Evolutionary conservation across 53 echinoderm and acorn worm genomes (phyloP), one percentile per base, ranked within the genome.

Genomic region (Echinarachnius parma): DNA sequence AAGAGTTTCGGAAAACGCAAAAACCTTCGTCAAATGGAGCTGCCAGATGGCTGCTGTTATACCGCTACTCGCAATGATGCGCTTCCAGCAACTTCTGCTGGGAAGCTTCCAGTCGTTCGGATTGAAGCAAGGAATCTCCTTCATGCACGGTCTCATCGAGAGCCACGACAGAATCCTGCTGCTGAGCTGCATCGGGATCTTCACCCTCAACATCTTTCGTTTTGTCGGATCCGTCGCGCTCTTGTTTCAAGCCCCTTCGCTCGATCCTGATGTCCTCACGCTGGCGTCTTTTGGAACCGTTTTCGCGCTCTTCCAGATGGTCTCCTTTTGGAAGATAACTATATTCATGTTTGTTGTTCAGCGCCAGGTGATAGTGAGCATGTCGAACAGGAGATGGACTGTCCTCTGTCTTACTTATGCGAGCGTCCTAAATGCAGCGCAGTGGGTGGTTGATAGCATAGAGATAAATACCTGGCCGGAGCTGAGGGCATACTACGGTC

Each of bases 181-280:
- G 9, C 14, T 72, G 0, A 56, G 74, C 44, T 56, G 42, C 3
- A 2, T 39, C 7, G 55, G 56, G 22, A 57, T 21, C n/a, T 72
- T 72, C 37, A 56, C 44, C 1, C 54, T 56, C 4, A 72, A 72
- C 34, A 36, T 72, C 34, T 37, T 72, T 35, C 74, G 74, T 27
- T 20, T 72, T 3, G 44, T 19, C 3, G 22, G 44, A 18, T 36
- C 56, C 0, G 0, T 72, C 24, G 55, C 35, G 3, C 18, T 55
- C 18, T 31, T 56, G 4, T 2, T 27, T 0, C 4, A 39, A 11
- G 15, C 8, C 18, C 4, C 4, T 2, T 26, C 74, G 8, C 5
- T 21, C 4, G 46, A 34, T 7, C 42, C 16, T 9, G 74, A 35
- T 2, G 39, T 56, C 4, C 21, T 26, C 15, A n/a, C 28, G 16